Base-by-base conservation (phyloP, 92 coral and sea anemone species). In the Heliopora coerulea region DNA sequence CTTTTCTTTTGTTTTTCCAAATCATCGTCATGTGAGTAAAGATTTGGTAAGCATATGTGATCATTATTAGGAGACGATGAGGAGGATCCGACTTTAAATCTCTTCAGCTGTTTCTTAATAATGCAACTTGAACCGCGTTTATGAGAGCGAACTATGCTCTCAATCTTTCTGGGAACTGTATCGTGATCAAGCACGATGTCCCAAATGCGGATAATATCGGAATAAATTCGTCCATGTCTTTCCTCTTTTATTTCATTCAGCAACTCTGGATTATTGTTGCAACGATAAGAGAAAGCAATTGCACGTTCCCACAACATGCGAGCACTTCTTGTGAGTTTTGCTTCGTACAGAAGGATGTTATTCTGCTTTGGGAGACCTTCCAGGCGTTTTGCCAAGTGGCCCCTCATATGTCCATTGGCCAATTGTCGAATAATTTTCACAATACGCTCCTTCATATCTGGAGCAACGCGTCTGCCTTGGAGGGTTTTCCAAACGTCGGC, bases 161-260 rank as follows among this genome's bases (percentile, higher is more conserved):
- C 86, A 46, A 93, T 89, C 62, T 86, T 83, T 60, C 82, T 91
- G 0, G 84, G 82, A 56, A 93, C 85, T 28, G 83, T 85, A 72
- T 82, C 85, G 49, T 93, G 95, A 67, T 75, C 87, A 20, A 89
- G 74, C 12, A 85, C 93, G 59, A 93, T 83, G 69, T 91, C 96
- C 98, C 98, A 93, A 13, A 93, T 90, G 46, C 98, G 90, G 63
- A 93, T 90, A 35, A 93, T 91, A 28, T 93, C 98, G 13, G 98
- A 83, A 77, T 93, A 93, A n/a, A 93, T 86, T 78, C 35, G 28
- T 21, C 67, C 82, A 35, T 26, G 24, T 10, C 66, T 20, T 15
- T 66, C 59, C 35, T 68, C 61, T 30, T 27, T 54, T 12, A 23
- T 68, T 32, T 86, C 70, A 31, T 81, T 40, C 37, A 92, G 84